These are phyloP conservation scores for Catharus ustulatus DNA, from an alignment of 2,797 vertebrate genomes.

Conservation along the genomic window DNA sequence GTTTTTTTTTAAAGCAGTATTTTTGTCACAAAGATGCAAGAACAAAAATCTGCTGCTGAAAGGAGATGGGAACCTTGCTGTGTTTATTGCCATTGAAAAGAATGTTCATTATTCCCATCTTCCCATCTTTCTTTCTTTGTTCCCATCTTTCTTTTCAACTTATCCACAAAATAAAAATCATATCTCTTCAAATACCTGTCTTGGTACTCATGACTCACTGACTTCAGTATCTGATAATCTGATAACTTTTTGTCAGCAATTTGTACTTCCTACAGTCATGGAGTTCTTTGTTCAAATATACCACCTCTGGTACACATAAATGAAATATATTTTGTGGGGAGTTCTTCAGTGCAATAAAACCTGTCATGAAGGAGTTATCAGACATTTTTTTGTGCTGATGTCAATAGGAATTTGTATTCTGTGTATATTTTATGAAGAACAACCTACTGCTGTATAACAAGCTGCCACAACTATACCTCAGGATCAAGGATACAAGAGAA, in stretches of 20 bases:
- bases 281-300: background rate
- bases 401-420: constrained; percentile 26
- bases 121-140: background rate
- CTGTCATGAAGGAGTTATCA: background rate
- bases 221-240: background rate
- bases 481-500: constrained; percentile 3
- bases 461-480: background rate
- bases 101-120: background rate
- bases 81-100: background rate
- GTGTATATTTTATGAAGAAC: constrained; percentile 31
- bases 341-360: background rate
- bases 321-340: background rate
- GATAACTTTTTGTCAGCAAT: background rate
- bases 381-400: background rate
- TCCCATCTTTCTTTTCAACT: background rate
- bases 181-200: background rate
- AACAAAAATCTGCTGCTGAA: background rate
- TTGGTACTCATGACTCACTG: background rate
- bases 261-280: background rate
- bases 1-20: background rate
- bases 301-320: background rate
- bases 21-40: background rate
- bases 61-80: accelerated
- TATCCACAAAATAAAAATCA: background rate
- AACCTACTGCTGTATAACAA: background rate